Conservation (phyloP, 2,888 invertebrate genomes). For the Hemaris fuciformis region DNA sequence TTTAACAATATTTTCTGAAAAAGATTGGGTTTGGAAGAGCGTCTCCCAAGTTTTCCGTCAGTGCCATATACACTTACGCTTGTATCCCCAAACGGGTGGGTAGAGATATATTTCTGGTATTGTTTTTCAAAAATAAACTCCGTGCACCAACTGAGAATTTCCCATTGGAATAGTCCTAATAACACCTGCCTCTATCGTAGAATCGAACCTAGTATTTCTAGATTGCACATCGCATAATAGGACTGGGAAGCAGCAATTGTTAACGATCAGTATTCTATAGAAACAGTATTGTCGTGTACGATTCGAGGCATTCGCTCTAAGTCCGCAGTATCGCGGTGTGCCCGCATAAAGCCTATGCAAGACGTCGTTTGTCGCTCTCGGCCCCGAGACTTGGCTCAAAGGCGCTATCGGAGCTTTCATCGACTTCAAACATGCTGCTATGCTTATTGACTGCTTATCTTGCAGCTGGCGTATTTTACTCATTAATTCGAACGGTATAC, state of each 20-base stretch:
- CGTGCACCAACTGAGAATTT: too few species aligned
- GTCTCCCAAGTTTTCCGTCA: too few species aligned
- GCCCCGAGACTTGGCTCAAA: slow-evolving; percentile 26
- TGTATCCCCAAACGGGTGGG: too few species aligned
- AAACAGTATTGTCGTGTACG: neutral
- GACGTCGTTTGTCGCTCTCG: slow-evolving; percentile 20
- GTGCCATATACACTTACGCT: too few species aligned
- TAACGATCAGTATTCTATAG: neutral
- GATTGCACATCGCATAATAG: too few species aligned
- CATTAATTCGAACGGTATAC: neutral
- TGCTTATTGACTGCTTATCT: neutral
- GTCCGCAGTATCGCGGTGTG: neutral
- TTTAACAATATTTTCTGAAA: too few species aligned
- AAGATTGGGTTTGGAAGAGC: too few species aligned
- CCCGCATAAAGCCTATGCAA: slow-evolving; percentile 23
- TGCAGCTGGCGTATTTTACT: neutral
- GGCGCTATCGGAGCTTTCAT: slow-evolving; percentile 20
- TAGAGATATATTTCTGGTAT: too few species aligned
- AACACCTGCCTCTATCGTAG: too few species aligned
- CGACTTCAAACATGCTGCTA: neutral
- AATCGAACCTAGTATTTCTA: too few species aligned
- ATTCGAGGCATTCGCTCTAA: neutral
- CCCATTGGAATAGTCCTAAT: too few species aligned
- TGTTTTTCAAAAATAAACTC: too few species aligned
- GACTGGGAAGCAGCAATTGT: neutral